Evolutionary conservation across 2,113 vertebrate species (phyloP).

Genomic region (Pollimyrus isidori): DNA sequence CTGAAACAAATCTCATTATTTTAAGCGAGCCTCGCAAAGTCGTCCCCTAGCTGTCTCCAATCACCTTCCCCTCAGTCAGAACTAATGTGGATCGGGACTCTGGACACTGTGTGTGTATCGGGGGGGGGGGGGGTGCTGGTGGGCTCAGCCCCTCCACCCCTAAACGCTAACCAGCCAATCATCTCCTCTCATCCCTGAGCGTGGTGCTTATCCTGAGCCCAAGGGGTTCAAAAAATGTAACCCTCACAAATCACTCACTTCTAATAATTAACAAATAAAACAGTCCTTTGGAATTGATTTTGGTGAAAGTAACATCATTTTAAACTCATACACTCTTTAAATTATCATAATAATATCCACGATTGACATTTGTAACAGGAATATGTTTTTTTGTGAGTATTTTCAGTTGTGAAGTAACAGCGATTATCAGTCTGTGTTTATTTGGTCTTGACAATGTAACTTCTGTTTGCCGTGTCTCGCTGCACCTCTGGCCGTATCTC

Average conservation of each 20-base stretch:
- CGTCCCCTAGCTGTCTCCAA: conserved; percentile 29
- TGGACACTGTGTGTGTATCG: conserved; percentile 40
- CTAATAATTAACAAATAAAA: neutral
- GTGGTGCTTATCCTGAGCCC: neutral
- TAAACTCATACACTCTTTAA: neutral
- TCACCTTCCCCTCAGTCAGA: conserved; percentile 54
- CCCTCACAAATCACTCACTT: neutral
- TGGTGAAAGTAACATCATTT: neutral
- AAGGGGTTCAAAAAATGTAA: neutral
- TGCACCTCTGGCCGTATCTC: neutral
- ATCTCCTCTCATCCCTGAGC: neutral
- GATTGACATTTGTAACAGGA: neutral
- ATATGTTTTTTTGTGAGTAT: neutral
- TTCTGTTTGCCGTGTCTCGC: neutral
- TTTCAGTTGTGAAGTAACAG: neutral
- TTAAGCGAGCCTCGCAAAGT: conserved; percentile 50
- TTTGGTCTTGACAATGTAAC: neutral
- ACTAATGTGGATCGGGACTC: conserved; percentile 44
- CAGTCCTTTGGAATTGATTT: neutral
- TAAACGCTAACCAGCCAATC: neutral
- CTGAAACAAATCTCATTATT: conserved; percentile 60
- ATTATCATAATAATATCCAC: neutral
- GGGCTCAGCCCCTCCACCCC: neutral
- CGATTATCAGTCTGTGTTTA: neutral
- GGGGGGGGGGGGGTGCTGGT: conserved; percentile 20